Evolutionary conservation across 2,113 vertebrate genomes (phyloP), one percentile per base, ranked within the genome.

Genomic region (Amblyopsis rosae): DNA sequence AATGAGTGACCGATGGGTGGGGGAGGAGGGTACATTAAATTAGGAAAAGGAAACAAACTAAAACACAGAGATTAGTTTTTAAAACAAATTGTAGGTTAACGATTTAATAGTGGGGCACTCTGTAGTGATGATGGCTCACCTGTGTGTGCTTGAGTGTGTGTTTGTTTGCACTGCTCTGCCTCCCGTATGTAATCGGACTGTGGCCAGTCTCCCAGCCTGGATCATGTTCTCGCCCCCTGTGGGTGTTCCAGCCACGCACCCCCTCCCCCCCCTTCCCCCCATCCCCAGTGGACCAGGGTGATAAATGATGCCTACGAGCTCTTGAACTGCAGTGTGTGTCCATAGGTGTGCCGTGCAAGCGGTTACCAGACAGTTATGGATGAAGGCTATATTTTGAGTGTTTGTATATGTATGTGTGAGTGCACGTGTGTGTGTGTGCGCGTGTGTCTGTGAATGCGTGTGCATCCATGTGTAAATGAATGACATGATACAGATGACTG

Each of bases 301-400:
- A 91, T 89, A 83, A 82, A 91, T 86, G 86, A 82, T 48, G 71
- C 79, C 86, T 88, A 72, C 82, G 81, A 86, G 88, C 68, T 79
- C 60, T 62, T 57, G 74, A 82, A 75, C 74, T 72, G 72, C 69
- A 65, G 11, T 65, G 72, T 50, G 57, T 72, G 69, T 70, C 69
- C 65, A n/a, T 56, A 19, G 32, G 55, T 78, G 72, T 67, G 76
- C 59, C 64, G 58, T 77, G 67, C 69, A 54, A 73, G 62, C 57
- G 67, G 69, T 71, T 73, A 69, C 67, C 7, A 58, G 75, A 74
- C 72, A 76, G 66, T 77, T 78, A 62, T 47, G 57, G 50, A 66
- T 82, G 78, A 80, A 35, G 50, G 74, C 77, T 76, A 62, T 13
- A 66, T 77, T 53, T 12, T 9, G 26, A 19, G 71, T 64, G 58